Evolutionary conservation across 2,888 invertebrate genomes (phyloP).

Genomic region (Gonocerus acuteangulatus): DNA sequence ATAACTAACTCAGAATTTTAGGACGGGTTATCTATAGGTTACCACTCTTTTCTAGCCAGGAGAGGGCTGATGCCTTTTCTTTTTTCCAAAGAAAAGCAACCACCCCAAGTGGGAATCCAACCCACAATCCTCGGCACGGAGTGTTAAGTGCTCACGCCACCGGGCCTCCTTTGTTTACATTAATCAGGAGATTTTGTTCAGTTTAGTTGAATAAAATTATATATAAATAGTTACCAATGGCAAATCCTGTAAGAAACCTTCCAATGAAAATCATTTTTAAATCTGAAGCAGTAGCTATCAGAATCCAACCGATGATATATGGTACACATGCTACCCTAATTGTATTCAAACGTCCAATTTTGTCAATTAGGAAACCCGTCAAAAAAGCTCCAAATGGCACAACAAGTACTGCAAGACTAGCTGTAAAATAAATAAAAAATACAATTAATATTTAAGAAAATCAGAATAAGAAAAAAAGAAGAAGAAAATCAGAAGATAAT

Average conservation of each 20-base stretch:
- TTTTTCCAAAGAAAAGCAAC: too few relatives aligned
- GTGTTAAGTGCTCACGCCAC: too few relatives aligned
- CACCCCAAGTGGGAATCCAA: too few relatives aligned
- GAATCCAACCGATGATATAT: slow-evolving; percentile 50
- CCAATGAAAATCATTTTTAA: slow-evolving; percentile 50
- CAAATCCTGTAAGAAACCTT: slow-evolving; percentile 50
- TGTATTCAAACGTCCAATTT: slow-evolving; percentile 50
- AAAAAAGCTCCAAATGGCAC: slow-evolving; percentile 50
- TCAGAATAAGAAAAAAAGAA: neutral
- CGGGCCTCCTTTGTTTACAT: too few relatives aligned
- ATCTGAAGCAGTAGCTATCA: slow-evolving; percentile 49
- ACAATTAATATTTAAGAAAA: slow-evolving; percentile 16
- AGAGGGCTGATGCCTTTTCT: too few relatives aligned
- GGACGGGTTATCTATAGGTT: too few relatives aligned
- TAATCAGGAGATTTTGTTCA: too few relatives aligned
- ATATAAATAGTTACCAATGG: slow-evolving; percentile 46
- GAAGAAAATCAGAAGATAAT: neutral
- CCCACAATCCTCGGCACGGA: too few relatives aligned
- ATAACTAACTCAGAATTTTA: too few relatives aligned
- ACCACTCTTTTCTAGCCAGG: too few relatives aligned
- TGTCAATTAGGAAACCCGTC: slow-evolving; percentile 52
- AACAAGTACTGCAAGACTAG: slow-evolving; percentile 51
- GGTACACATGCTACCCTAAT: slow-evolving; percentile 52
- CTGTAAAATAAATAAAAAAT: slow-evolving; percentile 41
- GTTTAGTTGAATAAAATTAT: neutral